Evolutionary conservation across 2,113 vertebrate genomes (phyloP).

Genomic region (Pogona vitticeps): DNA sequence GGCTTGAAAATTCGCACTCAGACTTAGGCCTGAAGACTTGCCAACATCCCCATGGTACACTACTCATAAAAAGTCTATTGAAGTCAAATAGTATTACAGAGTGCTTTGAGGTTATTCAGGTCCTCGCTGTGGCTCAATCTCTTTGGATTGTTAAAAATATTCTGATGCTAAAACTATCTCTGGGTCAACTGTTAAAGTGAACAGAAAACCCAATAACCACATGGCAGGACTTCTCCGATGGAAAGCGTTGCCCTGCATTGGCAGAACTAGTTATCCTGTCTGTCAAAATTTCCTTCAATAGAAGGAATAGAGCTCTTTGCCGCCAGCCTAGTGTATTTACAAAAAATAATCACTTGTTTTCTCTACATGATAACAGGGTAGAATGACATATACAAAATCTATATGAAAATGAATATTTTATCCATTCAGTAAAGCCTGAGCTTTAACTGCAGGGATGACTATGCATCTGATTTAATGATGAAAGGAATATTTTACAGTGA

Average conservation of each 20-base stretch:
- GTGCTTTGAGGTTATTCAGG: no score
- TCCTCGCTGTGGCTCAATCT: no score
- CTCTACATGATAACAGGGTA: background rate
- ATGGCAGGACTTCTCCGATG: background rate
- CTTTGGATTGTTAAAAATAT: no score
- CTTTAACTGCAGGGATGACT: background rate
- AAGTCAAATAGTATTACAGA: no score
- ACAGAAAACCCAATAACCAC: background rate
- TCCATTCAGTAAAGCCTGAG: slow-evolving; percentile 22
- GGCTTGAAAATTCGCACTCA: no score
- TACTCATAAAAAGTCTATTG: no score
- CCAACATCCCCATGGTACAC: no score
- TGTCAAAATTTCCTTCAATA: background rate
- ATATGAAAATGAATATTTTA: slow-evolving; percentile 16
- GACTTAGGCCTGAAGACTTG: no score
- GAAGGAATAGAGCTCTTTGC: background rate
- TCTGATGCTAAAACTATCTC: background rate
- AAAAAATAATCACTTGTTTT: background rate
- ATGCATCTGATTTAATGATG: rapidly evolving
- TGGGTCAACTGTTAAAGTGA: background rate
- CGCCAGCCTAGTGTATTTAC: background rate
- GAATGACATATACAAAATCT: background rate
- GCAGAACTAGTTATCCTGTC: background rate
- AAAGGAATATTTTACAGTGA: slow-evolving; percentile 36
- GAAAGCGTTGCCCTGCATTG: background rate